Evolutionary conservation across 2,888 invertebrate genomes (phyloP), one percentile per base, ranked within the genome.

Genomic region (Epirrhoe alternata): DNA sequence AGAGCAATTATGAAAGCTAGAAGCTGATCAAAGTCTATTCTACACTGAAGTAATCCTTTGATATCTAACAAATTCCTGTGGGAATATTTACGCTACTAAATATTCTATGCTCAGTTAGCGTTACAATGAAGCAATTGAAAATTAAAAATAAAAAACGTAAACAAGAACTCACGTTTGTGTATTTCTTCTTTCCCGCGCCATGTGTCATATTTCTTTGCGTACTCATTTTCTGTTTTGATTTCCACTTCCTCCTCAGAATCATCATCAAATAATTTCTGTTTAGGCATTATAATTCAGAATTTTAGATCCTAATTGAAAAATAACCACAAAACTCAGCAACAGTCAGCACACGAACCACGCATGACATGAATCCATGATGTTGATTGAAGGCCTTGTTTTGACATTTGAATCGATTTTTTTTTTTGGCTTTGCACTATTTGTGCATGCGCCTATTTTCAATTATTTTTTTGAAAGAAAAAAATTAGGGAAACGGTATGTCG

Each of bases 131-230:
- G 12, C 12, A n/a, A 12, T 42, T 10, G 0, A 10, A 10, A 12
- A 45, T 10, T 31, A 17, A 10, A 53, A 31, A 60, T 31, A 5
- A 14, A 31, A 6, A 50, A 59, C 24, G 45, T 42, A 55, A 30
- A 14, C 2, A 24, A 63, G 7, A 60, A 76, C 94, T 92, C 93
- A 97, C 97, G 88, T 92, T 96, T 97, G 81, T 98, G 96, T 17
- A 97, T 87, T 85, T 98, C 96, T 86, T 98, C 98, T 80, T 97
- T 97, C 79, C 96, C 95, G 59, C 98, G 94, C 96, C 97, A 97
- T 66, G 89, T 94, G 81, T 98, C 95, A 81, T 98, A 98, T 74
- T 95, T 95, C 74, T 96, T 96, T 0, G 98, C 98, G 87, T 97
- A 98, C 60, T 95, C 95, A 81, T 95, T 95, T 84, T 97, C 96